Base-by-base conservation (phyloP, 2,888 invertebrate species). In the Agrochola macilenta region DNA sequence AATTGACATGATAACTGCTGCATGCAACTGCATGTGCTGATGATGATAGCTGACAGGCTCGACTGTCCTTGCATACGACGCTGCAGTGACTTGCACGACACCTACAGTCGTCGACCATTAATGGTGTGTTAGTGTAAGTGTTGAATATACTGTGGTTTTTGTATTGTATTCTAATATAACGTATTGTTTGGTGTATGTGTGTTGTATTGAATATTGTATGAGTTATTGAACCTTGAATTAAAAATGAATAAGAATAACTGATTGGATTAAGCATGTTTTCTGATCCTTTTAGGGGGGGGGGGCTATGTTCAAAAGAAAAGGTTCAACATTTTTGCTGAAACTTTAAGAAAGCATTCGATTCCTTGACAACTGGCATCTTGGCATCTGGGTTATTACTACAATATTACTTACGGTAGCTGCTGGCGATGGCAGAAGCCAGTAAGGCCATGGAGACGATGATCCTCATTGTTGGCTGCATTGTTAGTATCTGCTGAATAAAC, bases 401-500 rank as follows among this genome's bases (percentile, higher is more conserved):
- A 17, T 63, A 4, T 54, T 12, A 95, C 96, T 95, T 83, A 96
- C 96, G 94, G 81, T 95, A 94, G 0, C 92, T 87, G 71, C 89
- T 93, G 69, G 92, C 93, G 58, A 93, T 81, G 1, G 91, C 94
- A 2, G 95, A 94, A 0, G 95, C 91, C 68, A 96, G 88, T 63
- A 96, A 85, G 52, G 93, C 88, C 71, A 95, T 77, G 1, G 93
- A 92, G 11, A 94, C 89, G 75, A 92, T 83, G 78, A 95, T 88
- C 83, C 91, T 93, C 74, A 93, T 88, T 35, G 92, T 81, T 11
- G 92, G 89, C 89, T 95, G 94, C 96, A 96, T 96, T 80, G 72
- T 93, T n/a, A 43, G 11, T 57, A 60, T 74, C 94, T 94, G 92
- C 8, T 83, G 80, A 64, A 82, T 58, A 82, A 80, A 74, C 78